phyloP scores from a whole-genome alignment of 2,888 invertebrate species.

The Dryomyza anilis region DNA sequence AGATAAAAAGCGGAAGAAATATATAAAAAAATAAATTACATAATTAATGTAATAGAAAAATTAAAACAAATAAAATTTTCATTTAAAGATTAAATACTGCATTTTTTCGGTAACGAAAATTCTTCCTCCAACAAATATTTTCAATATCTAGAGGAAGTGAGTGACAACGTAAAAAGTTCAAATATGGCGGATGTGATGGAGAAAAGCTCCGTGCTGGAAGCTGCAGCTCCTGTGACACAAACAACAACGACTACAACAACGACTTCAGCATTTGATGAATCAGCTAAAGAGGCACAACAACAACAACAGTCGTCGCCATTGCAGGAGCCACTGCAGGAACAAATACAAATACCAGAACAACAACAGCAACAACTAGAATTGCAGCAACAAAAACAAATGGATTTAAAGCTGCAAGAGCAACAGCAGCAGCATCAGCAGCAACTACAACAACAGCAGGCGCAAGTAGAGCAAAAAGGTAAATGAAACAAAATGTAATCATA shows the following conservation, averaged over 20 bases:
- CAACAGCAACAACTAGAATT: conserved; percentile 33
- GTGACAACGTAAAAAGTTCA: conserved; percentile 18
- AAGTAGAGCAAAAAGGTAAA: conserved; percentile 34
- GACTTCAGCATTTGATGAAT: conserved; percentile 34
- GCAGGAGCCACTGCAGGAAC: conserved; percentile 40
- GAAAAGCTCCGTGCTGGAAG: conserved; percentile 58
- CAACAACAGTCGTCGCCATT: conserved; percentile 41
- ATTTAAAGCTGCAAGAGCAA: conserved; percentile 37
- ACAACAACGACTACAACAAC: conserved; percentile 33
- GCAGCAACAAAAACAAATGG: conserved; percentile 34
- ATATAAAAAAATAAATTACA: no score
- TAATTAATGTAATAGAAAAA: no score
- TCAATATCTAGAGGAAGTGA: conserved; percentile 7
- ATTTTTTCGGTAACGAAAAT: no score
- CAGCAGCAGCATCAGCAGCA: conserved; percentile 44
- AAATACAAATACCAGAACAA: conserved; percentile 30
- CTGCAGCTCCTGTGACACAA: conserved; percentile 42
- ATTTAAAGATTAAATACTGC: no score
- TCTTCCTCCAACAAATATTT: no score
- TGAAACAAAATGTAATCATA: conserved; percentile 7
- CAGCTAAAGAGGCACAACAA: conserved; percentile 33
- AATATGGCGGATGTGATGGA: conserved; percentile 58
- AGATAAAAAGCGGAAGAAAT: neutral
- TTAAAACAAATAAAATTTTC: no score
- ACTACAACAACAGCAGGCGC: conserved; percentile 47